Conservation (phyloP, 1,140 invertebrate genomes). For the Anagrus nilaparvatae region DNA sequence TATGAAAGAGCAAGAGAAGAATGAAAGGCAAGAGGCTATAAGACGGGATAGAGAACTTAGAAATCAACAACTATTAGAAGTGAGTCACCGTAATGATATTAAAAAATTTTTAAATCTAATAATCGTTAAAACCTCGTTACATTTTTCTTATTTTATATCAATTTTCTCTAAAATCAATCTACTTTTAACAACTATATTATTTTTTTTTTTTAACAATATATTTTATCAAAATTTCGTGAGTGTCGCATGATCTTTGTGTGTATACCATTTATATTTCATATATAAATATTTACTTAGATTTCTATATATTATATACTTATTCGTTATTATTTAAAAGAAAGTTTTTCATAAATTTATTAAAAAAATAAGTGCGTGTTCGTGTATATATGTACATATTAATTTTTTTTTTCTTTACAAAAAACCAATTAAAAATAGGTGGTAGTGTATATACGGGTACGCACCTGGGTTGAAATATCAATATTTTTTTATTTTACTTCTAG, state of each 20-base stretch:
- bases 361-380: too few species aligned
- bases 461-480: too few species aligned
- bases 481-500: too few species aligned
- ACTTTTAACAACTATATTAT: constrained; percentile 37
- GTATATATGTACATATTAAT: too few species aligned
- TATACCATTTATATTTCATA: constrained; percentile 21
- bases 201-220: constrained; percentile 37
- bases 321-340: constrained; percentile 17
- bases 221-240: constrained; percentile 40
- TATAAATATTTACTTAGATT: constrained; percentile 12
- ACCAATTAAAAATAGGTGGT: too few species aligned
- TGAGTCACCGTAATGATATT: constrained; percentile 26
- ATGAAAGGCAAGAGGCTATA: constrained; percentile 65
- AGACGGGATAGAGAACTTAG: constrained; percentile 63
- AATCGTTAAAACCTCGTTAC: constrained; percentile 20
- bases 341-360: too few species aligned
- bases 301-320: constrained; percentile 18
- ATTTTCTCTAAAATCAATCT: constrained; percentile 34
- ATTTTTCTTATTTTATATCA: constrained; percentile 38
- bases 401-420: too few species aligned
- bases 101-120: constrained; percentile 12
- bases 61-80: constrained; percentile 60
- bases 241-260: constrained; percentile 43
- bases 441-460: too few species aligned
- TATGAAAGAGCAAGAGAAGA: constrained; percentile 65